Evolutionary conservation across 2,113 vertebrate genomes (phyloP), one percentile per base, ranked within the genome.

Genomic region (Ginglymostoma cirratum): DNA sequence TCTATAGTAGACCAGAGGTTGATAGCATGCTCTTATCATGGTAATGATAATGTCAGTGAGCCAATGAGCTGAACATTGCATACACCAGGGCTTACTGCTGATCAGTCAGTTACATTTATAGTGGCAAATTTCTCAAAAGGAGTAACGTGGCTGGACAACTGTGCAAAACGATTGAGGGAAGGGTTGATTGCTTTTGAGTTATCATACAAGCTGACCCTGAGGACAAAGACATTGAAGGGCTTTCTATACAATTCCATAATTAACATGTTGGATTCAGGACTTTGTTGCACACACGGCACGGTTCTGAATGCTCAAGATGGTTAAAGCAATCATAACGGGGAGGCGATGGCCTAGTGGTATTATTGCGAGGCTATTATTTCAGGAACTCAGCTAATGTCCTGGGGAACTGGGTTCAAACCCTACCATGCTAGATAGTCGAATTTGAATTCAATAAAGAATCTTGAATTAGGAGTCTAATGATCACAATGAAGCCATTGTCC

Each of bases 31-130:
- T 95, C 69, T 52, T 45, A 5, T 45, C n/a, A 23, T 42, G 66
- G 67, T 70, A 95, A 95, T 76, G 69, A 52, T 76, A 52, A 17
- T 95, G 24, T 76, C 69, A 95, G 94, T 30, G 72, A 76, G 76
- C 24, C 94, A 95, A 21, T 95, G 94, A 34, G 69, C 67, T 95
- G 67, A 95, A 76, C 23, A 48, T 45, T 17, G 94, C 45, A 76
- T 52, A 15, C 0, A 76, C 24, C 27, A 69, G 48, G 21, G 12
- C 23, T 72, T 69, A 70, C 42, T 48, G 67, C 93, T 94, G 27
- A 52, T 95, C 21, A n/a, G 12, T 30, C 94, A 34, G 67, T 48
- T 30, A 45, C 42, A 95, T 34, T 66, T 38, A 66, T 1, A 38
- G 21, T 61, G 55, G 87, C 55, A 65, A 92, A 65, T 93, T 61